Conservation (phyloP, 2,113 vertebrate genomes). For the Fulica atra region DNA sequence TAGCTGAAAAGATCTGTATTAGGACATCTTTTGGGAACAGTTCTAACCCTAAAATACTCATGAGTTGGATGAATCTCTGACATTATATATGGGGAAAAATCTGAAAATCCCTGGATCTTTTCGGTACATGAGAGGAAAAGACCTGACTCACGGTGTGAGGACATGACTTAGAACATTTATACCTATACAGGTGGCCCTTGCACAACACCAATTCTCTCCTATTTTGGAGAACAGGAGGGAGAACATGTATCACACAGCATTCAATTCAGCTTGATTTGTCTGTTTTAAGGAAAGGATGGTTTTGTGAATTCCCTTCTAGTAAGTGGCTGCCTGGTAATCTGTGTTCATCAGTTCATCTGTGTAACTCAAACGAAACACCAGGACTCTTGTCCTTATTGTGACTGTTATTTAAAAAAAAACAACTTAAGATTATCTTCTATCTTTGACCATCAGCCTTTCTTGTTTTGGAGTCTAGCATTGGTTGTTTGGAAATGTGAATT, state of each 20-base stretch:
- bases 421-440: not conserved
- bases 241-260: not conserved
- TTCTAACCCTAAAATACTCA: not conserved
- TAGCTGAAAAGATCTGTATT: not conserved
- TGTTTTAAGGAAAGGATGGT: not conserved
- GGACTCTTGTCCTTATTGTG: not conserved
- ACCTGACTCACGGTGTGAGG: not conserved
- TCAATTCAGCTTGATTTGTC: not conserved
- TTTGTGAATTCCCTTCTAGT: not conserved
- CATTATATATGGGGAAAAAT: not conserved
- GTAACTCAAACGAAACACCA: not conserved
- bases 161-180: not conserved
- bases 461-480: not conserved
- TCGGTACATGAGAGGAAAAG: not conserved
- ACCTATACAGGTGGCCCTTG: not conserved
- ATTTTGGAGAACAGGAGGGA: not conserved
- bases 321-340: not conserved
- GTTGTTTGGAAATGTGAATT: not conserved
- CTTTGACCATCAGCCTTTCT: not conserved
- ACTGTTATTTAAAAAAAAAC: not conserved
- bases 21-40: not conserved
- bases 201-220: not conserved
- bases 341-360: not conserved
- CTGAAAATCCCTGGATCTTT: not conserved
- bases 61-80: not conserved